A percentile compares a stretch with the other conserved stretches of the same genome.
phyloP scores from a whole-genome alignment of 1,140 invertebrate genomes.

The Ctenoplectra terminalis region DNA sequence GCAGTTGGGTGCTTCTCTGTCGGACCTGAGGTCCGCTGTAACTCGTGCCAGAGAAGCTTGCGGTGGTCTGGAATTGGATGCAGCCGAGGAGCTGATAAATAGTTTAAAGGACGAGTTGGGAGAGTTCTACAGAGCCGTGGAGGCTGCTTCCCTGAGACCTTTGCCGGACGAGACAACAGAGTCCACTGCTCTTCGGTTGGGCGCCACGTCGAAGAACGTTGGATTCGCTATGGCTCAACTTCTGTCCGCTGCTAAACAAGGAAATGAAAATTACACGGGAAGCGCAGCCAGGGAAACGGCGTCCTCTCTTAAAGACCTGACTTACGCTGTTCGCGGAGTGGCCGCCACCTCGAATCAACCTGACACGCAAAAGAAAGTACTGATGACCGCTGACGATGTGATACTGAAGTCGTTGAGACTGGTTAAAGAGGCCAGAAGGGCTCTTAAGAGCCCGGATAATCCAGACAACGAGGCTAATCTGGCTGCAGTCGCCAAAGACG shows the following conservation, averaged over 20 bases:
- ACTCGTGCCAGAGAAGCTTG: constrained; percentile 93
- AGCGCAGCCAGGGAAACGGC: constrained; percentile 92
- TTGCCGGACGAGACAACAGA: constrained; percentile 94
- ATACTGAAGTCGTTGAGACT: constrained; percentile 89
- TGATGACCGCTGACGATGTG: constrained; percentile 91
- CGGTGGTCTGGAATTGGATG: constrained; percentile 92
- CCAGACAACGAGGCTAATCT: constrained; percentile 85
- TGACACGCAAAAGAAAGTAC: constrained; percentile 86
- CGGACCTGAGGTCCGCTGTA: constrained; percentile 91
- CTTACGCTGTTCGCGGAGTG: constrained; percentile 88
- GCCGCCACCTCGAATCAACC: constrained; percentile 86
- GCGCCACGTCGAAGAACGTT: constrained; percentile 86
- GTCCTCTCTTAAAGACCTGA: constrained; percentile 88
- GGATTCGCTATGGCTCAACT: constrained; percentile 90
- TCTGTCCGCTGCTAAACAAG: constrained; percentile 92
- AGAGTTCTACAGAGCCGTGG: constrained; percentile 90
- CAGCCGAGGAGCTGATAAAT: constrained; percentile 91
- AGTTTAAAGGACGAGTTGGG: constrained; percentile 92
- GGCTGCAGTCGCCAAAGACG: constrained; percentile 86
- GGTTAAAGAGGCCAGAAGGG: constrained; percentile 90
- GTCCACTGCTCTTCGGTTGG: constrained; percentile 88
- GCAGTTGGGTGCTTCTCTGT: constrained; percentile 89
- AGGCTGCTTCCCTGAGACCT: constrained; percentile 88
- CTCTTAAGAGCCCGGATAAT: constrained; percentile 86
- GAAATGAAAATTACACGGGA: constrained; percentile 92